These are phyloP conservation scores for Cyprinodon tularosa DNA, from an alignment of 2,113 vertebrate genomes.

Conservation along the genomic window DNA sequence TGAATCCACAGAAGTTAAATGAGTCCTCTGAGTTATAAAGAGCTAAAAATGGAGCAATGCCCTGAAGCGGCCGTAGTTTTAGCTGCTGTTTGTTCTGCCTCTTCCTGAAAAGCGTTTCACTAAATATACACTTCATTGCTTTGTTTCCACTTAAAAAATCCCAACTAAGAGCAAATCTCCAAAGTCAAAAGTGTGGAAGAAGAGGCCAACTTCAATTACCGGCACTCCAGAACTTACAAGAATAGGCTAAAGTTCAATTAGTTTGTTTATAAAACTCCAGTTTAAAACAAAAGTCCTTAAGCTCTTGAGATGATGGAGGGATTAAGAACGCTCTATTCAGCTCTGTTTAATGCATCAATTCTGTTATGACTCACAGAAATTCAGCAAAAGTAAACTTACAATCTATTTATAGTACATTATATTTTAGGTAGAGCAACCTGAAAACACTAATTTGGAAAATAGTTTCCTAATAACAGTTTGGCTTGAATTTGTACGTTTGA, in stretches of 20 bases:
- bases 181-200: background rate
- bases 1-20: background rate
- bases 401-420: background rate
- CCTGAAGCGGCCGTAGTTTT: background rate
- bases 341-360: background rate
- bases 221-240: background rate
- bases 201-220: background rate
- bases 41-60: background rate
- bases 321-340: background rate
- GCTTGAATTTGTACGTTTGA: background rate
- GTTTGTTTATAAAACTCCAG: background rate
- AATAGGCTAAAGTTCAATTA: background rate
- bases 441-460: background rate
- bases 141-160: background rate
- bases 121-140: background rate
- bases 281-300: background rate
- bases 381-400: background rate
- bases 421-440: background rate
- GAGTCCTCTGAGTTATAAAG: background rate
- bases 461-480: background rate
- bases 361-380: background rate
- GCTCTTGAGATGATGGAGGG: background rate
- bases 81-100: background rate
- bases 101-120: background rate
- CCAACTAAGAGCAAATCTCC: background rate